These are phyloP conservation scores for Ips nitidus DNA, from an alignment of 1,140 invertebrate genomes.

Conservation along the genomic window DNA sequence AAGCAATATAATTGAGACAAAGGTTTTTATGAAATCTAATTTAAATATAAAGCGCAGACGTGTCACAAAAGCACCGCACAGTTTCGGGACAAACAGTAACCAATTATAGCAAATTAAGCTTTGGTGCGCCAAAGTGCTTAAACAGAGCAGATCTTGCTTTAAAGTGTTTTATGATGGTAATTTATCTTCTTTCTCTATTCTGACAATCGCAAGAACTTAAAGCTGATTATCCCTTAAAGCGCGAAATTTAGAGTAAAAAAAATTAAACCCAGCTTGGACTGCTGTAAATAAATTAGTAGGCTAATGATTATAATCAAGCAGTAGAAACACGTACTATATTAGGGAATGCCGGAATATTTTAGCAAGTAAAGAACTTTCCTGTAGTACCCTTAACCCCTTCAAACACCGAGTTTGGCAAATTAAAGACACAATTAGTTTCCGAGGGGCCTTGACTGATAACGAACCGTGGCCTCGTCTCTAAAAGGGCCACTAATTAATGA, in stretches of 20 bases:
- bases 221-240: no score
- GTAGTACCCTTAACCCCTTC: conserved; percentile 21
- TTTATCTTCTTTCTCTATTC: conserved; percentile 1
- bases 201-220: no score
- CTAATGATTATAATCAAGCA: not conserved
- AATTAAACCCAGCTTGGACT: no score
- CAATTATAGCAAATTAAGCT: conserved; percentile 22
- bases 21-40: conserved; percentile 20
- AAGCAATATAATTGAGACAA: conserved; percentile 19
- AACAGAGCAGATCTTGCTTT: conserved; percentile 5
- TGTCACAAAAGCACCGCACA: conserved; percentile 18
- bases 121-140: conserved; percentile 17
- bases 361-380: conserved; percentile 8
- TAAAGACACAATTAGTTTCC: conserved; percentile 35
- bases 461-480: conserved; percentile 27
- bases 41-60: conserved; percentile 17
- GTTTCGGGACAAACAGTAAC: conserved; percentile 12
- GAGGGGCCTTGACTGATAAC: conserved; percentile 31
- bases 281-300: no score
- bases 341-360: conserved; percentile 4
- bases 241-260: no score
- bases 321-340: not conserved
- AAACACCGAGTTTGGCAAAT: conserved; percentile 34
- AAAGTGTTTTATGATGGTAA: conserved; percentile 9
- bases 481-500: conserved; percentile 34